Base-by-base conservation (phyloP, 2,797 vertebrate genomes). In the Hypotaenidia philippensis region DNA sequence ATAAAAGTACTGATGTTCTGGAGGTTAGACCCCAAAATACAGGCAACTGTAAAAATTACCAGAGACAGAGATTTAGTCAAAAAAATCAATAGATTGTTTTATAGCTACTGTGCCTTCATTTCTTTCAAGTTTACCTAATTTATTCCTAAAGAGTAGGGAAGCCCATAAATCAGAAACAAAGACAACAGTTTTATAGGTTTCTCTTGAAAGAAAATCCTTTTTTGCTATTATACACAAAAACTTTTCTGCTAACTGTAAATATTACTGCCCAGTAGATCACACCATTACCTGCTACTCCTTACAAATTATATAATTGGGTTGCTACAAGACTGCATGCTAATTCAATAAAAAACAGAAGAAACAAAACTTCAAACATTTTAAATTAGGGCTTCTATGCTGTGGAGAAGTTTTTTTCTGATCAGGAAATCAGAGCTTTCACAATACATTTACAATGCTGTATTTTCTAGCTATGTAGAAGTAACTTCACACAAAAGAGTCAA, bases 81-180 rank as follows among this genome's bases (percentile, higher is more conserved):
- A 44, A 36, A 91, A 96, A 94, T 96, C 92, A 93, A 91, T 90
- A 77, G n/a, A n/a, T 36, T 87, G 78, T 65, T 93, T 92, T 91
- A 93, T 31, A 92, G 68, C 25, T 60, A 76, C 47, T 56, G 49
- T 2, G 2, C 64, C 49, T 92, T 56, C 27, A 29, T 83, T 60
- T 79, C 66, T 56, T 93, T 82, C 63, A 79, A 20, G 59, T 83
- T 90, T 82, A 76, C 55, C 50, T 89, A 79, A 92, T 93, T 84
- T 94, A 93, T 89, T 91, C 29, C 36, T 74, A 3, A 60, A 29
- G 8, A n/a, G 14, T 41, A 80, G 36, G 13, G 8, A 85, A 45
- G 49, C 27, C 53, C 36, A 22, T 89, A 70, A 74, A 87, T 74
- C 36, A 89, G 53, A 75, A 93, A 68, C 21, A 59, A 84, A 65